Base-by-base conservation (phyloP, 2,797 vertebrate species). In the Xenentodon cancila region DNA sequence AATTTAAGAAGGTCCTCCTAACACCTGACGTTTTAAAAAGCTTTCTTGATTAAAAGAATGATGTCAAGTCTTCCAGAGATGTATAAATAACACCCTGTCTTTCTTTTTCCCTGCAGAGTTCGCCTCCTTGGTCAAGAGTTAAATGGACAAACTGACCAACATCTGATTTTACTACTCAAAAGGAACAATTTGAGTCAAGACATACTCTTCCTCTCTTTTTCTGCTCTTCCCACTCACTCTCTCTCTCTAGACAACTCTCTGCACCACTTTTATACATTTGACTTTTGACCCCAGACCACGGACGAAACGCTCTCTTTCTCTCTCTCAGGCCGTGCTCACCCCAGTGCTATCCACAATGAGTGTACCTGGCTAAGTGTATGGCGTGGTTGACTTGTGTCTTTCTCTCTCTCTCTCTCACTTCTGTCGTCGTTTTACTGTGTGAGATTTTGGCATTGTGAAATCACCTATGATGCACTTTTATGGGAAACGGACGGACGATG, bases 381-480 rank as follows among this genome's bases (percentile, higher is more conserved):
- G 81, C 73, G 56, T 76, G 84, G 85, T 80, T 91, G 85, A 83
- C 82, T 84, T 73, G 64, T 90, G 62, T 84, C 79, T 85, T 63
- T 88, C 71, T 90, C 75, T 85, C 79, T 77, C 60, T 77, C 70
- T 87, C 79, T 68, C 81, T 85, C 84, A 80, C 84, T 89, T 77
- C 81, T 91, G 89, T 88, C 73, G 61, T 90, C 68, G 53, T 88
- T 88, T 89, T 89, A 88, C 75, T 87, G 50, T 82, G 73, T 91
- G 83, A 88, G 86, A 82, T 91, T 90, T 91, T 86, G 79, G 84
- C 79, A 84, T 75, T 86, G 73, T 91, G 87, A 90, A 85, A 92
- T 92, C 92, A 88, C 74, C 75, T 67, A 88, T 86, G 77, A 90
- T 92, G 92, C 88, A 92, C 89, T 92, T 93, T 93, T 90, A 75